phyloP scores from a whole-genome alignment of 2,797 vertebrate genomes.

The Sebastes iracundus region DNA sequence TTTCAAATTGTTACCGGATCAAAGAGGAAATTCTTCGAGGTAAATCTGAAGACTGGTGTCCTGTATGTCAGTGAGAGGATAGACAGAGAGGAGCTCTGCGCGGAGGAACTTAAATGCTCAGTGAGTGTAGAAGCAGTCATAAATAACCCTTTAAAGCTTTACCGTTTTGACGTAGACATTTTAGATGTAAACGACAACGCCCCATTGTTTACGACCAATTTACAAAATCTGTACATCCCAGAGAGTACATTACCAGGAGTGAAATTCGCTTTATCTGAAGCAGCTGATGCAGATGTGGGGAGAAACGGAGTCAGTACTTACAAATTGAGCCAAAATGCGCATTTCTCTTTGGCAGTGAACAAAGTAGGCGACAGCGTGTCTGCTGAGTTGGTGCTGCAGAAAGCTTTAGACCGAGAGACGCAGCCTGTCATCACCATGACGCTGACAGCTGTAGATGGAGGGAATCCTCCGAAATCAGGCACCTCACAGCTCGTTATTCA shows the following conservation, averaged over 20 bases:
- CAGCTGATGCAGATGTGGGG: slow-evolving; percentile 86
- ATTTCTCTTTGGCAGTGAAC: slow-evolving; percentile 85
- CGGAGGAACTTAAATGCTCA: slow-evolving; percentile 66
- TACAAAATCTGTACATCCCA: slow-evolving; percentile 65
- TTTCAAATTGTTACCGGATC: slow-evolving; percentile 84
- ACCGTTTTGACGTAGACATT: slow-evolving; percentile 75
- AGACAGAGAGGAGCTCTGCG: slow-evolving; percentile 80
- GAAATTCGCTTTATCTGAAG: slow-evolving; percentile 87
- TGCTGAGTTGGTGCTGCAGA: slow-evolving; percentile 79
- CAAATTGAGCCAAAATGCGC: slow-evolving; percentile 83
- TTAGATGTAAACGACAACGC: slow-evolving; percentile 79
- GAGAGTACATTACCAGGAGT: slow-evolving; percentile 78
- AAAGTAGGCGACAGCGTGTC: slow-evolving; percentile 63
- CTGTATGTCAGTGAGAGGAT: slow-evolving; percentile 78
- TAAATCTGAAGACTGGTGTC: slow-evolving; percentile 79
- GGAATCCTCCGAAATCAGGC: slow-evolving; percentile 67
- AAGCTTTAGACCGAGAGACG: slow-evolving; percentile 78
- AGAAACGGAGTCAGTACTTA: slow-evolving; percentile 86
- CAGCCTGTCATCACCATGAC: slow-evolving; percentile 67
- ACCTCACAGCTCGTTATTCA: slow-evolving; percentile 61
- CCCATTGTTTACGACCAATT: slow-evolving; percentile 54
- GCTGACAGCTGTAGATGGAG: slow-evolving; percentile 77
- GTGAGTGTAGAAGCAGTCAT: slow-evolving; percentile 83
- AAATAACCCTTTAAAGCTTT: slow-evolving; percentile 82
- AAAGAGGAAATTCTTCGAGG: slow-evolving; percentile 78